Evolutionary conservation across 2,113 vertebrate species (phyloP).

Genomic region (Carlito syrichta): DNA sequence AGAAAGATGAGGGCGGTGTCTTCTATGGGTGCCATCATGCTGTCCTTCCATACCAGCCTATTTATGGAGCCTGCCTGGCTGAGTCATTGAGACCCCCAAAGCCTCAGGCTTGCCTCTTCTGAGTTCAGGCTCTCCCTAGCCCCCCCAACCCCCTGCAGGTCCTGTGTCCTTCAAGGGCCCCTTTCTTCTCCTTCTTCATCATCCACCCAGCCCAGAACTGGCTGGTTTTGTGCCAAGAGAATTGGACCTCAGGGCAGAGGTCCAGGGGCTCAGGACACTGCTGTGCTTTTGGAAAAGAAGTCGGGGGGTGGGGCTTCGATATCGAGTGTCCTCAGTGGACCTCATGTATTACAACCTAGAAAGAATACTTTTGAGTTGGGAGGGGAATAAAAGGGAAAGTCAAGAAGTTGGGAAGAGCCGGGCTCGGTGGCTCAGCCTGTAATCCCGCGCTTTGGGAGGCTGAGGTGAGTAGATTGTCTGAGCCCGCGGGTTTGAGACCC

Average conservation of each 20-base stretch:
- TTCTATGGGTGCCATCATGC: rapidly evolving
- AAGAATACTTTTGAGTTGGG: background rate
- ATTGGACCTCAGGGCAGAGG: background rate
- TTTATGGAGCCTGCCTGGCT: background rate
- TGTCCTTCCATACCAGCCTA: background rate
- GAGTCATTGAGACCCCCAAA: background rate
- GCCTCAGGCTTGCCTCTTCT: background rate
- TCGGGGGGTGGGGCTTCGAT: background rate
- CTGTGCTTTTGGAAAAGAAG: background rate
- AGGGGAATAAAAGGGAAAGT: background rate
- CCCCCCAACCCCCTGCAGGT: background rate
- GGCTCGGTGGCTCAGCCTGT: too few relatives aligned
- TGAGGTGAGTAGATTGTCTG: too few relatives aligned
- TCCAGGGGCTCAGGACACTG: background rate
- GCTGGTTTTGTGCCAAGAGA: background rate
- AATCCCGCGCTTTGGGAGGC: too few relatives aligned
- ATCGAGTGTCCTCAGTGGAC: background rate
- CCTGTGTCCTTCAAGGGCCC: background rate
- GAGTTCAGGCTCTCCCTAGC: background rate
- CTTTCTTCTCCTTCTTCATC: background rate
- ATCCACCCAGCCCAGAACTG: background rate
- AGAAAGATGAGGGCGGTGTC: background rate
- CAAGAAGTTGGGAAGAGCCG: background rate
- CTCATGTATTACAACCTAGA: background rate
- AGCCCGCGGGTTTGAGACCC: too few relatives aligned